Conservation (phyloP, 2,888 invertebrate genomes). For the Torymus auratus region DNA sequence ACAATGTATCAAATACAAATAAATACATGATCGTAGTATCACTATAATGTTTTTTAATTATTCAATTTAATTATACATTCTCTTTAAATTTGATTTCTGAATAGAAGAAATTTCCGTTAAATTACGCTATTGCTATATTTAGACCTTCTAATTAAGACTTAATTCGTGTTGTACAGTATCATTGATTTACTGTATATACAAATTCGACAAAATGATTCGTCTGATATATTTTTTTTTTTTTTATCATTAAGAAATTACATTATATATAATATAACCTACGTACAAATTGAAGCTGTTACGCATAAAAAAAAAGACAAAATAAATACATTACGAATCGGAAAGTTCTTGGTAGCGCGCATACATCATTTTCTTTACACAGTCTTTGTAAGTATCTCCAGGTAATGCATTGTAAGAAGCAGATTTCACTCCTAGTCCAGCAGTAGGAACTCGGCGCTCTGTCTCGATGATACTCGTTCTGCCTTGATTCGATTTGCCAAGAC, state of each 20-base stretch:
- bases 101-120: background rate
- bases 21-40: conserved; percentile 23
- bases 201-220: conserved; percentile 27
- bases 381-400: conserved; percentile 91
- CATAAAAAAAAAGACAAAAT: conserved; percentile 43
- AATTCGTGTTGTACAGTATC: conserved; percentile 32
- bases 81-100: conserved; percentile 18
- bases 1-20: conserved; percentile 32
- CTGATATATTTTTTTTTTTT: background rate
- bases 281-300: conserved; percentile 46
- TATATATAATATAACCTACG: conserved; percentile 41
- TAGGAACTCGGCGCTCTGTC: conserved; percentile 80
- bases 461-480: conserved; percentile 95
- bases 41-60: conserved; percentile 1
- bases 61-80: conserved; percentile 9
- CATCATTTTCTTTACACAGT: conserved; percentile 93
- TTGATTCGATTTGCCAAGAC: conserved; percentile 94
- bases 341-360: conserved; percentile 91
- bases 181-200: conserved; percentile 54
- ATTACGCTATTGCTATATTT: conserved; percentile 30
- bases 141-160: conserved; percentile 15
- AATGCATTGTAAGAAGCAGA: conserved; percentile 86
- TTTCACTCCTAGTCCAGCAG: conserved; percentile 93
- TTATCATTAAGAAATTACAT: conserved; percentile 40
- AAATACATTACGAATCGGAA: conserved; percentile 78